Evolutionary conservation across 1,140 invertebrate species (phyloP).

Genomic region (Pseudomyrmex dendroicus): DNA sequence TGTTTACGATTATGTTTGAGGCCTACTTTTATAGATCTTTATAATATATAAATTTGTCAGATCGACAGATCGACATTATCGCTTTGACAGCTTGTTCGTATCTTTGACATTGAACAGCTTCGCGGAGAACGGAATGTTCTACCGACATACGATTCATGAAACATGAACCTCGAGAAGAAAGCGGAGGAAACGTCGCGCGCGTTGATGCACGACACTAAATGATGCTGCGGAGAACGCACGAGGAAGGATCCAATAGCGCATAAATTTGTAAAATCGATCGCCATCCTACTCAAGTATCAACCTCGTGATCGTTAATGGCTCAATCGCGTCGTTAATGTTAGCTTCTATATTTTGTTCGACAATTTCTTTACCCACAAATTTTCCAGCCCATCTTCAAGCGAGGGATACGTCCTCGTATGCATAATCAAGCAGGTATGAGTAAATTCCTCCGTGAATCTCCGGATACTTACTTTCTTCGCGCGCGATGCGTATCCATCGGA

Average conservation of each 20-base stretch:
- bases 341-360: neutral
- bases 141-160: slow-evolving; percentile 52
- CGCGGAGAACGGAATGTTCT: slow-evolving; percentile 3
- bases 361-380: slow-evolving; percentile 20
- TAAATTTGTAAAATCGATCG: slow-evolving; percentile 20
- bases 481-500: slow-evolving; percentile 14
- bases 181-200: slow-evolving; percentile 11
- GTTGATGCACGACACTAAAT: neutral
- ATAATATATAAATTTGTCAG: slow-evolving; percentile 26
- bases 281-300: neutral
- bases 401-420: slow-evolving; percentile 10
- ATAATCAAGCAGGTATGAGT: slow-evolving; percentile 35
- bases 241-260: neutral
- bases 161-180: slow-evolving; percentile 42
- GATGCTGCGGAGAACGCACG: neutral
- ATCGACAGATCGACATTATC: slow-evolving; percentile 45
- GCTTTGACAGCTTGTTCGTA: slow-evolving; percentile 35
- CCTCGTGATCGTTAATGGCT: neutral
- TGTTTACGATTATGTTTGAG: neutral
- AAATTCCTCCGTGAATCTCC: slow-evolving; percentile 25
- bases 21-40: neutral
- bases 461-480: slow-evolving; percentile 31
- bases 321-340: neutral
- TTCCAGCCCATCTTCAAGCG: neutral
- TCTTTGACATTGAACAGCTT: slow-evolving; percentile 37